Percentiles rank a stretch among this genome's conserved stretches.
phyloP scores from a whole-genome alignment of 2,797 vertebrate species.

The Peromyscus eremicus region DNA sequence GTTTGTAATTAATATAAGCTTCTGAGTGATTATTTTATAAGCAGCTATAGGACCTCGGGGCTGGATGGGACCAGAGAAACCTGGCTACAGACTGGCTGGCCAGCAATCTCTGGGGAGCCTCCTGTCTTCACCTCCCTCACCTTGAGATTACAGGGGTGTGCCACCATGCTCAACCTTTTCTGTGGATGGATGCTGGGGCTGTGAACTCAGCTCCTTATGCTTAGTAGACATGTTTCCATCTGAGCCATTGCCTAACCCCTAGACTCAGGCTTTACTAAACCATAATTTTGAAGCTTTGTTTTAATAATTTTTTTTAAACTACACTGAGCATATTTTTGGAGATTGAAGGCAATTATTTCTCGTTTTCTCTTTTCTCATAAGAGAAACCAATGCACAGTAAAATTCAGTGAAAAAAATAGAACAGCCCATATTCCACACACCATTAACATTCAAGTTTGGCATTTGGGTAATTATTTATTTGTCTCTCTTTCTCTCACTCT shows the following conservation, averaged over 20 bases:
- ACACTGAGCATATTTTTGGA: constrained; percentile 26
- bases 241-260: no score
- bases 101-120: neutral
- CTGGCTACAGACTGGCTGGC: neutral
- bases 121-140: neutral
- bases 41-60: no score
- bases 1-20: no score
- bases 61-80: no score
- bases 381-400: constrained; percentile 40
- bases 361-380: constrained; percentile 52
- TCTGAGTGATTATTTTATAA: no score
- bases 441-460: neutral
- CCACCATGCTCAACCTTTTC: neutral
- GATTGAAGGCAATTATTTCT: constrained; percentile 33
- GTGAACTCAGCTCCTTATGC: neutral
- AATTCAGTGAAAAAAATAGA: constrained; percentile 14
- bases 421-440: neutral
- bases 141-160: neutral
- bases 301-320: neutral
- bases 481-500: neutral
- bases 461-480: neutral
- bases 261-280: constrained; percentile 3
- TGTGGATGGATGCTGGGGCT: neutral
- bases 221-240: neutral
- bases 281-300: constrained; percentile 7